phyloP scores from a whole-genome alignment of 2,888 invertebrate species.

The Gymnoscelis rufifasciata region DNA sequence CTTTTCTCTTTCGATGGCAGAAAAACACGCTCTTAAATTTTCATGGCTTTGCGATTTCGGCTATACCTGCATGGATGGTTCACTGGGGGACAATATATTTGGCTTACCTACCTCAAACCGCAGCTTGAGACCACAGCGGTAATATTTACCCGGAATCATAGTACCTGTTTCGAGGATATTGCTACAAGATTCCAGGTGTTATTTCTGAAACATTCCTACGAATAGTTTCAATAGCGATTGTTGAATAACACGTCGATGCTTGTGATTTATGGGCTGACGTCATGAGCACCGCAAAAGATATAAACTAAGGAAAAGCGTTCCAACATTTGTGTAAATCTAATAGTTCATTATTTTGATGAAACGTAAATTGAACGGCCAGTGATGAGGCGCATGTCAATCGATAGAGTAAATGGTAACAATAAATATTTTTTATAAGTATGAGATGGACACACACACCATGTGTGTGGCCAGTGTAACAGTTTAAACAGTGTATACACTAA shows the following conservation, averaged over 20 bases:
- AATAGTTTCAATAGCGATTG: slow-evolving; percentile 3
- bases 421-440: no score
- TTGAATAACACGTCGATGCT: slow-evolving; percentile 1
- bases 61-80: slow-evolving; percentile 24
- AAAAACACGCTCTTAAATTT: slow-evolving; percentile 28
- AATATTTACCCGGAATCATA: slow-evolving; percentile 23
- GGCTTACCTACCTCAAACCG: slow-evolving; percentile 29
- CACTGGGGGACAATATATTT: slow-evolving; percentile 30
- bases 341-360: no score
- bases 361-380: no score
- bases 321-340: no score
- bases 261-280: slow-evolving; percentile 3
- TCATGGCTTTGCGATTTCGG: slow-evolving; percentile 28
- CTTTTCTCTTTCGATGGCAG: slow-evolving; percentile 22
- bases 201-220: slow-evolving; percentile 8
- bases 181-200: slow-evolving; percentile 10
- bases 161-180: slow-evolving; percentile 11
- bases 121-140: slow-evolving; percentile 19
- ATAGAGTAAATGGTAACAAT: no score
- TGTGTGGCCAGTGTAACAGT: no score
- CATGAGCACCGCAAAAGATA: neutral
- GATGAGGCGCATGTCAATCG: no score
- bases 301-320: neutral
- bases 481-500: no score
- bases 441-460: no score